Base-by-base conservation (phyloP, 2,888 invertebrate genomes). In the Flexamia atlantica region DNA sequence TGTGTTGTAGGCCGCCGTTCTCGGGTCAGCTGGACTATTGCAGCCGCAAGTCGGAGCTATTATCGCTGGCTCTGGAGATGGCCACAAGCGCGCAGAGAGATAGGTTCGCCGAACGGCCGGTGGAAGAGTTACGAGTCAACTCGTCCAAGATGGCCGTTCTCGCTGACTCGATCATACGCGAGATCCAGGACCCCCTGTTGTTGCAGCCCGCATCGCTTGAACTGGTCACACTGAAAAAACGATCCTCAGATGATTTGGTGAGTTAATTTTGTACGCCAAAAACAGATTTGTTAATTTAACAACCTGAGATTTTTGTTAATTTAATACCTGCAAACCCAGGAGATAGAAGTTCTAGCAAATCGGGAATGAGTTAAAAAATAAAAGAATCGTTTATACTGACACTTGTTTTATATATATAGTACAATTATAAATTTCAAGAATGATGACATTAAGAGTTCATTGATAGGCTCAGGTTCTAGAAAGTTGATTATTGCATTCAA, bases 141-240 rank as follows among this genome's bases (percentile, higher is more conserved):
- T 97, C 97, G 88, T 94, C 93, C 86, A 93, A 94, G 88, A 90
- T 98, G 85, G 95, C 95, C 5, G 93, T 94, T 86, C 91, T 96
- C 85, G 97, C 97, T 72, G 97, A 98, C 91, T 94, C 95, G 89
- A 94, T 98, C 86, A 95, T 98, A 88, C 95, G 95, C 91, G 96
- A 97, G 89, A 95, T 95, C 87, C 92, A 94, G 84, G 98, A 99
- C 92, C 97, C 98, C 3, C 93, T 97, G 92, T 94, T 98, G 87
- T 92, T 99, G 85, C 97, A 97, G 90, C 98, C 98, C 9, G 96
- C 98, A 0, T 95, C 96, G n/a, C 91, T 99, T 86, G 97, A 97
- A 90, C 91, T 97, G 85, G 97, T 97, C 50, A 95, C 96, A 64
- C 92, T 98, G 86, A 96, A 96, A 88, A 97, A 97, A 90, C 91